Evolutionary conservation across 2,888 invertebrate genomes (phyloP).

Genomic region (Agonopterix subpropinquella): DNA sequence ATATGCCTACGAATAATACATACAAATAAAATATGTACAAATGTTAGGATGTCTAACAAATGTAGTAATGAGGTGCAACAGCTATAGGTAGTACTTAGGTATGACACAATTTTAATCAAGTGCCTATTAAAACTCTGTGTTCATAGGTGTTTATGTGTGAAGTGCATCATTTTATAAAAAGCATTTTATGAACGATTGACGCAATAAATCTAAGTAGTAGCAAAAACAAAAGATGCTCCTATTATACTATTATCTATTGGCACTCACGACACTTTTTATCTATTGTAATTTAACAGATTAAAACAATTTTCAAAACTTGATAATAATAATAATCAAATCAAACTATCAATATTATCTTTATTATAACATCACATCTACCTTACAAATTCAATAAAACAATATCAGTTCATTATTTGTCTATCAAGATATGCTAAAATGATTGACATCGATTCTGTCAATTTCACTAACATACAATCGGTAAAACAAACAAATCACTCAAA

Average conservation of each 20-base stretch:
- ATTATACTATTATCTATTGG: constrained; percentile 7
- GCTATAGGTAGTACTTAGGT: too few relatives aligned
- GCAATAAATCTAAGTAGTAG: too few relatives aligned
- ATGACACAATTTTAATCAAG: neutral
- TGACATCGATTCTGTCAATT: constrained; percentile 9
- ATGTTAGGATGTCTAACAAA: too few relatives aligned
- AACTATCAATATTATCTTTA: neutral
- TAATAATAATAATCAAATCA: neutral
- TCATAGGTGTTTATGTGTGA: too few relatives aligned
- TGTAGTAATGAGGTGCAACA: too few relatives aligned
- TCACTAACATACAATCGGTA: constrained; percentile 13
- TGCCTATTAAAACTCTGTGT: neutral
- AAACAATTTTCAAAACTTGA: neutral
- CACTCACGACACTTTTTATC: constrained; percentile 4
- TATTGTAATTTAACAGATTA: neutral
- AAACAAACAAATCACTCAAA: constrained; percentile 34
- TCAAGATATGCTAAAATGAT: constrained; percentile 14
- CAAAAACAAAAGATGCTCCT: neutral
- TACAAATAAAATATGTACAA: neutral
- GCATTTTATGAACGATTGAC: too few relatives aligned
- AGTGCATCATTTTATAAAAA: too few relatives aligned
- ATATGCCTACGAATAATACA: neutral
- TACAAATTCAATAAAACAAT: constrained; percentile 2
- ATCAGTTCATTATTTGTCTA: constrained; percentile 9
- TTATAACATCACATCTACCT: constrained; percentile 3